Base-by-base conservation (phyloP, 2,113 vertebrate species). In the Rafetus swinhoei region DNA sequence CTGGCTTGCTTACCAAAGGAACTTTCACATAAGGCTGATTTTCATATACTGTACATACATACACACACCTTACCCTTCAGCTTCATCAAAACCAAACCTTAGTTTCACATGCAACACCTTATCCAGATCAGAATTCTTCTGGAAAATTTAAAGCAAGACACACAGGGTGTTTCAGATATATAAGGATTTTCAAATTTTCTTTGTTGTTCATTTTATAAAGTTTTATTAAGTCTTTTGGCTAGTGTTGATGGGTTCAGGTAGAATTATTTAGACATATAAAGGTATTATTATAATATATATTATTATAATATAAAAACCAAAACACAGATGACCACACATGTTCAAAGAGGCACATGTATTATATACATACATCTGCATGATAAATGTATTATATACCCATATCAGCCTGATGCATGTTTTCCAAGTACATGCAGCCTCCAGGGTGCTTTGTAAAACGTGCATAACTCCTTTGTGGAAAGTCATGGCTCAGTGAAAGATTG, bases 101-200 rank as follows among this genome's bases (percentile, higher is more conserved):
- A 84, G 29, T 15, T 54, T 80, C 45, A 45, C 22, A 92, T 77
- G 45, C 85, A 74, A 82, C 85, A 84, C 27, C 29, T 74, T 79
- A 93, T 4, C 77, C 85, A 90, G 77, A 89, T 19, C 90, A 93
- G 19, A 94, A 81, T 91, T 90, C 60, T 62, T 88, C 27, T 82
- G 59, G 83, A 94, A 19, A 72, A 22, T 1, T 4, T 35, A 52
- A 59, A 89, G 25, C 55, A 79, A 89, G 55, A 84, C 35, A 89
- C 65, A 72, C 21, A 89, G 72, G 5, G n/a, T 24, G 90, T 0
- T 0, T 29, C 81, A 87, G 87, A 90, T 0, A 1, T 8, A 21
- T 0, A 52, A 52, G 19, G 57, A 87, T 72, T 89, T 86, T 32
- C 10, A 92, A 89, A 84, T 35, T 9, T 15, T 93, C 74, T 84